Evolutionary conservation across 2,797 vertebrate species (phyloP).

Genomic region (Myoxocephalus aenaeus): DNA sequence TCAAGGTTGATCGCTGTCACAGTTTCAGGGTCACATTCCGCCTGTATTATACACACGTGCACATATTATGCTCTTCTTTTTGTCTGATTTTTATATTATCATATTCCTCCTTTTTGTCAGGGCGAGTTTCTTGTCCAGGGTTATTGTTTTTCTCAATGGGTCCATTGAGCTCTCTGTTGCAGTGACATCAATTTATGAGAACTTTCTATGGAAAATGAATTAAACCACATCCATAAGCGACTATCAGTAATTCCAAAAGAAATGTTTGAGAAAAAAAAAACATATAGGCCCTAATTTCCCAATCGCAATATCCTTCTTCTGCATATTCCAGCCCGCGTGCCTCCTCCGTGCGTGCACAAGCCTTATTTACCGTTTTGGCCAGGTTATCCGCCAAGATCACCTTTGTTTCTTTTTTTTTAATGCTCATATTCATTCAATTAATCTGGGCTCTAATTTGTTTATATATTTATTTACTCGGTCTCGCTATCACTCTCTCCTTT

Average conservation of each 20-base stretch:
- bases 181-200: background rate
- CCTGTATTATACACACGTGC: background rate
- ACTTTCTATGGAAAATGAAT: background rate
- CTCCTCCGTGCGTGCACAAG: slow-evolving; percentile 22
- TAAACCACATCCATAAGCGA: background rate
- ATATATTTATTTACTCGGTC: slow-evolving; percentile 83
- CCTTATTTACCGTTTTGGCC: slow-evolving; percentile 60
- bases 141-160: background rate
- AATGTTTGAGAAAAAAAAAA: background rate
- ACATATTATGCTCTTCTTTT: background rate
- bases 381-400: slow-evolving; percentile 70
- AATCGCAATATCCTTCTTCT: background rate
- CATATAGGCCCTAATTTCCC: slow-evolving; percentile 12
- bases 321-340: background rate
- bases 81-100: background rate
- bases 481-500: slow-evolving; percentile 79
- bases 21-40: background rate
- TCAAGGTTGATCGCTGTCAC: slow-evolving; percentile 59
- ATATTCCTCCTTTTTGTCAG: background rate
- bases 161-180: background rate
- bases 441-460: slow-evolving; percentile 80
- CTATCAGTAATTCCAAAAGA: background rate
- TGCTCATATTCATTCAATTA: slow-evolving; percentile 83
- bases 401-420: slow-evolving; percentile 72
- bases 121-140: background rate